Evolutionary conservation across 2,797 vertebrate species (phyloP).

Genomic region (Linurgus olivaceus): DNA sequence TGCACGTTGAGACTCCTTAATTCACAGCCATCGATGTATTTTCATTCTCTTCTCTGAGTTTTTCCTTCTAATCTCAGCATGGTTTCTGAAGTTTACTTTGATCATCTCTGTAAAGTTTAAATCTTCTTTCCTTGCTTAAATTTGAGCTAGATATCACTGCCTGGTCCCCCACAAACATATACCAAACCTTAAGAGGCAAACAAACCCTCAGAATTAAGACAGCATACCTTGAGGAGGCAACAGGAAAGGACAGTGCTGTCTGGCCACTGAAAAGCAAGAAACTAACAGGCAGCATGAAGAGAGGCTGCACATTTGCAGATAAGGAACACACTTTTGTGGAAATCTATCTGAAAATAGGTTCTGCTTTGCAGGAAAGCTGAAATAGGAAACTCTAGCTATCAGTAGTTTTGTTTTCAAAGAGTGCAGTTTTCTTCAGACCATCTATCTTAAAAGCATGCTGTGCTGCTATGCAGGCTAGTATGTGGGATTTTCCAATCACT

Average conservation of each 20-base stretch:
- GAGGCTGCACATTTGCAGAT: not conserved
- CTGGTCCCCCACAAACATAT: not conserved
- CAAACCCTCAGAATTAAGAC: not conserved
- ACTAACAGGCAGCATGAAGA: not conserved
- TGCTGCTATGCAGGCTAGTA: not conserved
- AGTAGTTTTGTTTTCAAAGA: not conserved
- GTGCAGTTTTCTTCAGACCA: not conserved
- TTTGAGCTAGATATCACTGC: not conserved
- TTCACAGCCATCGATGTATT: not conserved
- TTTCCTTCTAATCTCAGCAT: conserved; percentile 16
- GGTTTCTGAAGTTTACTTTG: conserved; percentile 22
- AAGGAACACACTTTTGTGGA: not conserved
- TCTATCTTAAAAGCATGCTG: not conserved
- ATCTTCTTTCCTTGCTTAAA: not conserved
- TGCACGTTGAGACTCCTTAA: not conserved
- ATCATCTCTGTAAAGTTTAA: not conserved
- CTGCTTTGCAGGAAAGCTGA: not conserved
- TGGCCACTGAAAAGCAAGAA: not conserved
- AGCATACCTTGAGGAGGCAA: not conserved
- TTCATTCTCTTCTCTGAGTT: not conserved
- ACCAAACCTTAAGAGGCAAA: not conserved
- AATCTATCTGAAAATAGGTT: not conserved
- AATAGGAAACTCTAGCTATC: not conserved
- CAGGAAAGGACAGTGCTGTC: not conserved
- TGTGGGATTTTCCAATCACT: not conserved